These are phyloP conservation scores for Pteronotus mesoamericanus DNA, from an alignment of 2,797 vertebrate genomes.

Conservation along the genomic window DNA sequence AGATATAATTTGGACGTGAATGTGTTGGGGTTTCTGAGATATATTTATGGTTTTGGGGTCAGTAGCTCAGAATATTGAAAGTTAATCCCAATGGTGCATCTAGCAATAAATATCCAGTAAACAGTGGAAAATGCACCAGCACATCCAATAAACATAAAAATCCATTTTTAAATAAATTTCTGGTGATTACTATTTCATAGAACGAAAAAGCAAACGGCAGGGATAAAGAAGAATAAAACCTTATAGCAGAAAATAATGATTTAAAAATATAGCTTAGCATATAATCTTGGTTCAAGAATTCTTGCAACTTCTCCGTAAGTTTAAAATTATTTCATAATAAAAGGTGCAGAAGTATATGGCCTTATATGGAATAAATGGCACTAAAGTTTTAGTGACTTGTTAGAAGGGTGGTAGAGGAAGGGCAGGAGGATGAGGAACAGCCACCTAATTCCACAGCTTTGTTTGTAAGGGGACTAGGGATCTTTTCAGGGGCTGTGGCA, in stretches of 20 bases:
- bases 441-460: not conserved
- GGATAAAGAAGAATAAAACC: not conserved
- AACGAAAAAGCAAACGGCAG: not conserved
- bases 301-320: not conserved
- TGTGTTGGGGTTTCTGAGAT: not conserved
- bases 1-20: not conserved
- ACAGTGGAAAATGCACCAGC: not conserved
- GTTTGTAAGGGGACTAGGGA: not conserved
- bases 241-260: not conserved
- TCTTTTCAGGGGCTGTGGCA: not conserved
- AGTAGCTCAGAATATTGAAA: not conserved
- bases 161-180: conserved; percentile 24
- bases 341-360: not conserved
- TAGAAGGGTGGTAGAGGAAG: not conserved
- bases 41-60: not conserved
- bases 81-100: not conserved
- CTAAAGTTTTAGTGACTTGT: not conserved
- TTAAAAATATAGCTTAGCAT: not conserved
- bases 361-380: not conserved
- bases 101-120: not conserved
- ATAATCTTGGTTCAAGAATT: not conserved
- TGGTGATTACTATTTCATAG: not conserved
- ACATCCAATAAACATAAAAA: not conserved
- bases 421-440: not conserved
- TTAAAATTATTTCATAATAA: conserved; percentile 26